Conservation (phyloP, 1,140 invertebrate genomes). For the Drosophila kohkoa region DNA sequence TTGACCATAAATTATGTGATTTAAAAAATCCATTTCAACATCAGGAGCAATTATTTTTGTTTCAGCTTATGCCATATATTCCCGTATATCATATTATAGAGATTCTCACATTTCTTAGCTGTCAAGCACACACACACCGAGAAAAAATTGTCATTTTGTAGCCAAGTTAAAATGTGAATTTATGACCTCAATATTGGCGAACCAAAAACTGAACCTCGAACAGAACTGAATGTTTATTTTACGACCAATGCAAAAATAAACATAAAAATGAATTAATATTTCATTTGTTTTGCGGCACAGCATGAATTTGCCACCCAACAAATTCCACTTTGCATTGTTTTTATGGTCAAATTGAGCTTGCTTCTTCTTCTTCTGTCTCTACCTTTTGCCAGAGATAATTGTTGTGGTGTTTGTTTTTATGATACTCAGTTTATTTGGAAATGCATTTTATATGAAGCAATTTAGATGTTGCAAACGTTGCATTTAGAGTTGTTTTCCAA, state of each 20-base stretch:
- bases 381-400: conserved; percentile 8
- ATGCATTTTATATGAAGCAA: conserved; percentile 60
- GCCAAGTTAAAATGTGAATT: conserved; percentile 62
- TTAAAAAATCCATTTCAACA: background rate
- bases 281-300: conserved; percentile 46
- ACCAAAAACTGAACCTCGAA: conserved; percentile 10
- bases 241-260: conserved; percentile 50
- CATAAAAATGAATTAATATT: conserved; percentile 75
- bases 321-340: conserved; percentile 49
- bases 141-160: conserved; percentile 41
- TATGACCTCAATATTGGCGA: conserved; percentile 44
- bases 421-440: conserved; percentile 59
- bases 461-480: conserved; percentile 23
- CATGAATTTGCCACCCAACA: background rate
- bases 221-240: conserved; percentile 46
- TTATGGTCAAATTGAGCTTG: conserved; percentile 46
- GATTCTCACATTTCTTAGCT: conserved; percentile 1
- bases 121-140: conserved; percentile 11
- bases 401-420: conserved; percentile 48
- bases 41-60: background rate
- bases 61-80: background rate
- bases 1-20: too few species aligned
- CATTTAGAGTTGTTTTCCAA: conserved; percentile 21
- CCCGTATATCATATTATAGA: background rate
- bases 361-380: conserved; percentile 10